phyloP scores from a whole-genome alignment of 2,888 invertebrate species.

The Caenorhabditis sp. region DNA sequence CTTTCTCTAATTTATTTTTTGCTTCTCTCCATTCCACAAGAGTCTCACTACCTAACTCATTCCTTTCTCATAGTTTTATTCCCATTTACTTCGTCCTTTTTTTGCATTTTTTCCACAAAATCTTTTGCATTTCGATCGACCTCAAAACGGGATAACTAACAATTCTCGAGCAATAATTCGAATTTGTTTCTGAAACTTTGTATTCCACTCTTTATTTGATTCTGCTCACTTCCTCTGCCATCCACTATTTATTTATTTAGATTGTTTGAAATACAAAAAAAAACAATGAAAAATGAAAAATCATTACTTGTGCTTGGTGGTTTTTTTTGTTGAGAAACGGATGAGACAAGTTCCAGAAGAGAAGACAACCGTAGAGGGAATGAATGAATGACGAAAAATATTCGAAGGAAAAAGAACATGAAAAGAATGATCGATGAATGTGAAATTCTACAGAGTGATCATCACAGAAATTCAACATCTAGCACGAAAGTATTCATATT shows the following conservation, averaged over 20 bases:
- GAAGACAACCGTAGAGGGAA: constrained; percentile 54
- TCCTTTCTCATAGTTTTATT: constrained; percentile 58
- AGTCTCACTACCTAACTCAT: constrained; percentile 62
- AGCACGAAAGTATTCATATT: constrained; percentile 11
- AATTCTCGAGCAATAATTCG: constrained; percentile 49
- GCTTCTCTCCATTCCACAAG: constrained; percentile 31
- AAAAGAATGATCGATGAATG: constrained; percentile 7
- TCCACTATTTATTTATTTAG: constrained; percentile 58
- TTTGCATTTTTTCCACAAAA: constrained; percentile 10
- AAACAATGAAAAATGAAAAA: constrained; percentile 26
- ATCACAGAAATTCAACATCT: constrained; percentile 49
- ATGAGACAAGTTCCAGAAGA: constrained; percentile 32
- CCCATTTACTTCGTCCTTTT: neutral
- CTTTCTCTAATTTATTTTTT: constrained; percentile 51
- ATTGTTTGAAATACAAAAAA: constrained; percentile 51
- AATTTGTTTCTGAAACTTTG: constrained; percentile 12
- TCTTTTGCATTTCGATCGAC: constrained; percentile 39
- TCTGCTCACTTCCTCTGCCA: constrained; percentile 64
- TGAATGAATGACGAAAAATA: constrained; percentile 49
- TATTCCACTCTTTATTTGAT: constrained; percentile 10
- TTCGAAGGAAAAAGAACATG: neutral
- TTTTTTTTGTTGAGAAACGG: constrained; percentile 26
- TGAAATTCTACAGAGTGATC: constrained; percentile 26
- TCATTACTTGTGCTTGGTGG: constrained; percentile 33
- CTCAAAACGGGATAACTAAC: constrained; percentile 61